Evolutionary conservation across 2,888 invertebrate species (phyloP).

Genomic region (Lutraria lutraria): DNA sequence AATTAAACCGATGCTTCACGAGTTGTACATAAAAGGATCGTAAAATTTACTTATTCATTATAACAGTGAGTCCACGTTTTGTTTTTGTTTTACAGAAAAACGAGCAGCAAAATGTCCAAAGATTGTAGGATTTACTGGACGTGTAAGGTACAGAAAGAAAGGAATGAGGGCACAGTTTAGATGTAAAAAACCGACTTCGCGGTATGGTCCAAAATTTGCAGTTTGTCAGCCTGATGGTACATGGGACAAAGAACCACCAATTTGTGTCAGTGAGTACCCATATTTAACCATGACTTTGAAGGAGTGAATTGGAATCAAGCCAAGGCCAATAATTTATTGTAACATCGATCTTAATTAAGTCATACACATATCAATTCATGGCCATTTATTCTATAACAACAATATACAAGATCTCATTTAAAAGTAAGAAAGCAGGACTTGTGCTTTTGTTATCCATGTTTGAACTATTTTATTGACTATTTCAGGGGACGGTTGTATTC

Average conservation of each 20-base stretch:
- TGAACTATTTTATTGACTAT: neutral
- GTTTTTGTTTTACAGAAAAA: constrained; percentile 24
- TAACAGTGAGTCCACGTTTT: neutral
- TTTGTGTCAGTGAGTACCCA: constrained; percentile 50
- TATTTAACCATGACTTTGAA: neutral
- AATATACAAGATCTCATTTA: neutral
- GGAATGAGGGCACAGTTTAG: constrained; percentile 47
- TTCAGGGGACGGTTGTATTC: constrained; percentile 62
- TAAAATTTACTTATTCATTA: neutral
- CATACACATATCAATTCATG: neutral
- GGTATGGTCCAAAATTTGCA: constrained; percentile 40
- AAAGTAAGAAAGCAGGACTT: neutral
- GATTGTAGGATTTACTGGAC: constrained; percentile 46
- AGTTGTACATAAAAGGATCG: no score
- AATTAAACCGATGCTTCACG: no score
- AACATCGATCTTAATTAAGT: neutral
- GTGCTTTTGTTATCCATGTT: neutral
- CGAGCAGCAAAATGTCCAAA: constrained; percentile 39
- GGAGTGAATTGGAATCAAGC: neutral
- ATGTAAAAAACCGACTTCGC: constrained; percentile 36
- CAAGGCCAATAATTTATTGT: neutral
- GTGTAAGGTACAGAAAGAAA: constrained; percentile 53
- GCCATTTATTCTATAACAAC: neutral
- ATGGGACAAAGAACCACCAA: constrained; percentile 51
- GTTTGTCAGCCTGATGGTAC: constrained; percentile 48